These are phyloP conservation scores for Sphaerophoria rueppellii DNA, from an alignment of 2,888 invertebrate genomes.

Conservation along the genomic window DNA sequence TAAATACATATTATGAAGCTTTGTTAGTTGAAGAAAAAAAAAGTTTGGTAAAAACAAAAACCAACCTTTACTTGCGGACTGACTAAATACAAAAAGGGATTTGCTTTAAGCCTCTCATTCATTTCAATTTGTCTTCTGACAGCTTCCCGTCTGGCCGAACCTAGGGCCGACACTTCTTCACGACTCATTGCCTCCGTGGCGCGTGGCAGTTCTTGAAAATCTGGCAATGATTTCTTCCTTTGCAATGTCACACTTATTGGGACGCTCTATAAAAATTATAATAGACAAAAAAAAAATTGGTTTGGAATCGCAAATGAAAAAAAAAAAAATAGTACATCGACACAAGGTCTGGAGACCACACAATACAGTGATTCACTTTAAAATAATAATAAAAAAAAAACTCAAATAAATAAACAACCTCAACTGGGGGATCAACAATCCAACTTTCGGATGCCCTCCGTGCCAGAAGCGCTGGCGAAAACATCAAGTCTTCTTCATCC, in stretches of 20 bases:
- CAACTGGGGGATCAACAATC: constrained; percentile 93
- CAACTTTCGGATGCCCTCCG: constrained; percentile 94
- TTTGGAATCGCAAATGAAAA: not conserved
- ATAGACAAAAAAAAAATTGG: not conserved
- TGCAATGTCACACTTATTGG: constrained; percentile 91
- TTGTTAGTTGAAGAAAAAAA: not conserved
- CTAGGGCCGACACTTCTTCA: constrained; percentile 96
- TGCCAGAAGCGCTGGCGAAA: constrained; percentile 93
- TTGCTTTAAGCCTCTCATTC: constrained; percentile 94
- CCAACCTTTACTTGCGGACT: constrained; percentile 98
- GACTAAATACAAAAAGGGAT: constrained; percentile 97
- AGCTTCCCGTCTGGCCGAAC: constrained; percentile 96
- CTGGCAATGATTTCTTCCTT: constrained; percentile 98
- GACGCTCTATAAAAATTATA: constrained; percentile 85
- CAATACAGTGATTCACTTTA: not conserved
- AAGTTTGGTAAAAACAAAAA: constrained; percentile 46
- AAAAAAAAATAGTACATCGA: not conserved
- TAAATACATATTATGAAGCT: not conserved
- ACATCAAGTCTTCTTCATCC: constrained; percentile 93
- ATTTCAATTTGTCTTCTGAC: constrained; percentile 95
- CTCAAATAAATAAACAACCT: constrained; percentile 83
- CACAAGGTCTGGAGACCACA: too few relatives aligned
- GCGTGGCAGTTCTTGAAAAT: constrained; percentile 92
- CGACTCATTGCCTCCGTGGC: constrained; percentile 93
- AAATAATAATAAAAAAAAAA: constrained; percentile 1